Conservation (phyloP, 2,113 vertebrate species). For the Myrmecobius fasciatus region DNA sequence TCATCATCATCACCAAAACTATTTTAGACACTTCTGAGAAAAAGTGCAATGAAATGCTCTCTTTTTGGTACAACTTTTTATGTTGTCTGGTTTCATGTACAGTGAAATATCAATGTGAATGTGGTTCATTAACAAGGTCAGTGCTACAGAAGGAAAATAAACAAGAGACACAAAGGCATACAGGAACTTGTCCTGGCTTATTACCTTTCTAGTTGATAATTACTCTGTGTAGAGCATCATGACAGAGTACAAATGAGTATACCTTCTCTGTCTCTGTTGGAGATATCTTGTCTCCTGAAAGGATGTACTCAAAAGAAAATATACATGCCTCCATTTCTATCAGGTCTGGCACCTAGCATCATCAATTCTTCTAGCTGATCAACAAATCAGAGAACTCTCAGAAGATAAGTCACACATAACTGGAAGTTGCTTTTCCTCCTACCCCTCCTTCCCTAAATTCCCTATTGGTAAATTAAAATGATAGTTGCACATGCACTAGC, state of each 20-base stretch:
- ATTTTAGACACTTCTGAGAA: background rate
- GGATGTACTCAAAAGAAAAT: background rate
- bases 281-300: background rate
- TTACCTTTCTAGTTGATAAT: background rate
- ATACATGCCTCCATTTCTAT: background rate
- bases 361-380: background rate
- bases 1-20: background rate
- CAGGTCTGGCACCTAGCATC: background rate
- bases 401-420: background rate
- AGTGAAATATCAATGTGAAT: background rate
- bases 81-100: background rate
- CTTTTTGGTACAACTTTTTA: background rate
- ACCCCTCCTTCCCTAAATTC: background rate
- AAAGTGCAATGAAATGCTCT: background rate
- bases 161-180: background rate
- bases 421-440: background rate
- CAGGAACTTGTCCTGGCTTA: background rate
- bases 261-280: background rate
- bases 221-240: background rate
- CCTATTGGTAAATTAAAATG: background rate
- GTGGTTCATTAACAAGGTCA: background rate
- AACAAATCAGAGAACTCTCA: background rate
- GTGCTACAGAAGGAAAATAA: background rate
- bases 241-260: background rate
- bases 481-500: background rate